Evolutionary conservation across 2,888 invertebrate species (phyloP), one percentile per base, ranked within the genome.

Genomic region (Exocentrus adspersus): DNA sequence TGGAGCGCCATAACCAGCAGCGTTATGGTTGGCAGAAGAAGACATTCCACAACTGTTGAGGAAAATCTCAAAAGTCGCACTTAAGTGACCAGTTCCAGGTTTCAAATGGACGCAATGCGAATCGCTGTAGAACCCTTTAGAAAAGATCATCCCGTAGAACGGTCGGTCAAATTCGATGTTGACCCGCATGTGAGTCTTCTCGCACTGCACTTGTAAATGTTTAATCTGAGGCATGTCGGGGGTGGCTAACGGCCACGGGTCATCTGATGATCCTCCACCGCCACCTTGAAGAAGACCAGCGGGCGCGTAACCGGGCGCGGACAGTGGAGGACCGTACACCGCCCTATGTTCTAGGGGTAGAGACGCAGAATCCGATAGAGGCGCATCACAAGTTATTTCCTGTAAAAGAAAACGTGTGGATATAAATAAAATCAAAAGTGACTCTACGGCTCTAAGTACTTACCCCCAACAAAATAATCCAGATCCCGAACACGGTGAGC

Each of bases 81-180:
- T 94, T 54, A 95, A 85, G 75, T 95, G 93, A 9, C 96, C 96
- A 0, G 94, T 93, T 19, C 94, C 95, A 0, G 95, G 93, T 76
- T 95, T 94, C 67, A 96, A 84, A 79, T 96, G 95, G 72, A 96
- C 94, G 81, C 96, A 96, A 78, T 94, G 94, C 0, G 92, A 87
- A 78, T 96, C 95, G 78, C 94, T 94, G 84, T 94, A 95, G 85
- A 93, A 94, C 62, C 94, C 96, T 84, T 96, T 96, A 66, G 95
- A 95, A 85, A 96, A 96, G 79, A 96, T 95, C 93, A 96, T 95
- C 24, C 96, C 96, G 81, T 95, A 95, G 85, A 96, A 96, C 10
- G 96, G 95, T 50, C 95, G 88, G 81, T 96, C 96, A 84, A 96
- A 97, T 82, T 95, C 95, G 77, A 97, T 94, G 82, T 95, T 95